Conservation (phyloP, 2,797 vertebrate species). For the Acrossocheilus fasciatus region DNA sequence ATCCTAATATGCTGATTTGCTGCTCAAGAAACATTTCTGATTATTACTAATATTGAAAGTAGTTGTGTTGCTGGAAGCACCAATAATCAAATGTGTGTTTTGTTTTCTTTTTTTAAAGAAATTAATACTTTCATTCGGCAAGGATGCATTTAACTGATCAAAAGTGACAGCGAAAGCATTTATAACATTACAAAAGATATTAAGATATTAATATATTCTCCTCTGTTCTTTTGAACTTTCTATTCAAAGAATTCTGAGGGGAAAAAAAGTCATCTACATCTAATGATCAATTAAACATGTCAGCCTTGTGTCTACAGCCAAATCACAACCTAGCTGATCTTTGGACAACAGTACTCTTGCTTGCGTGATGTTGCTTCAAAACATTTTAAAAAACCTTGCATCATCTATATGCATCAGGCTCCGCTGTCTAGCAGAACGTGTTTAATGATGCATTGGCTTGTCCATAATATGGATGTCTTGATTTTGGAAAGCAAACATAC, state of each 20-base stretch:
- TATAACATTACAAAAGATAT: neutral
- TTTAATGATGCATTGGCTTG: neutral
- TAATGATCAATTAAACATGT: constrained; percentile 6
- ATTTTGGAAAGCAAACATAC: constrained; percentile 45
- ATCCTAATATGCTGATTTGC: neutral
- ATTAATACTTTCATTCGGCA: neutral
- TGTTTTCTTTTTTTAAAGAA: neutral
- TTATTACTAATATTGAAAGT: neutral
- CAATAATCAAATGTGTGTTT: too few species aligned
- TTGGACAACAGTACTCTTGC: neutral
- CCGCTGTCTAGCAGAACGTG: constrained; percentile 1
- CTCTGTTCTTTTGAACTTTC: neutral
- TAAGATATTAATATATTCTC: neutral
- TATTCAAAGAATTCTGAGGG: neutral
- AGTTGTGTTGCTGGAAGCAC: neutral
- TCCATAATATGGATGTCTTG: neutral
- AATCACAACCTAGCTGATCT: neutral
- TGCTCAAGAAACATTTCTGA: neutral
- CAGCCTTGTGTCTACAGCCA: neutral
- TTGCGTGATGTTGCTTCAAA: neutral
- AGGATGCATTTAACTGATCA: neutral
- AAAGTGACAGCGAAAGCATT: neutral
- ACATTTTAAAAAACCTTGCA: neutral
- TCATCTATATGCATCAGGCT: neutral
- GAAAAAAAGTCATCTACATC: neutral